Conservation (phyloP, 1,140 invertebrate species). For the Drosophila grimshawi region DNA sequence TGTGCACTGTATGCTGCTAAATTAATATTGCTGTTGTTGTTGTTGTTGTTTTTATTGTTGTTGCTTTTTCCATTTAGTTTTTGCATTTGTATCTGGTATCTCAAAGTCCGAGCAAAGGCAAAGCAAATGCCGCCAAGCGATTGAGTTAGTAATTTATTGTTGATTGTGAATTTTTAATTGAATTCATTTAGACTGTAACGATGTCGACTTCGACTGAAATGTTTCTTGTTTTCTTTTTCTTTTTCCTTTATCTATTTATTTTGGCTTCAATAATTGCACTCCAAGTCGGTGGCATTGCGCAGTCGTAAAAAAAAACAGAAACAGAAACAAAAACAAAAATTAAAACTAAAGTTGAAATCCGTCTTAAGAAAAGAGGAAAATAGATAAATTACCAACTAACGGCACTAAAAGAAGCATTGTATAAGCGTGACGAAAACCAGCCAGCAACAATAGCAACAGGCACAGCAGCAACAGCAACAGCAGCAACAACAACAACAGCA, state of each 20-base stretch:
- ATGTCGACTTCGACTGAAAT: slow-evolving; percentile 13
- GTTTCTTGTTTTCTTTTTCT: slow-evolving; percentile 7
- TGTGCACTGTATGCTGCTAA: slow-evolving; percentile 44
- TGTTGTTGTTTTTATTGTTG: slow-evolving; percentile 29
- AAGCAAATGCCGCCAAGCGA: slow-evolving; percentile 53
- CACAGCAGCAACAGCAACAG: slow-evolving; percentile 1
- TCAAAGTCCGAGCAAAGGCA: slow-evolving; percentile 45
- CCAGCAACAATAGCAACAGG: not conserved
- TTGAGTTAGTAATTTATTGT: slow-evolving; percentile 62
- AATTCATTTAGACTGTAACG: slow-evolving; percentile 59
- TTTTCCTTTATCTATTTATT: not conserved
- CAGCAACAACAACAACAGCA: slow-evolving; percentile 16
- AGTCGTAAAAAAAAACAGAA: slow-evolving; percentile 12
- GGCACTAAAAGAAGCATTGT: slow-evolving; percentile 30
- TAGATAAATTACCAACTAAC: slow-evolving; percentile 26
- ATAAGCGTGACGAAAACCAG: slow-evolving; percentile 68
- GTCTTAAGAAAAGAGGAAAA: slow-evolving; percentile 17
- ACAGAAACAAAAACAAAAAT: slow-evolving; percentile 8
- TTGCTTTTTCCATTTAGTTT: slow-evolving; percentile 23
- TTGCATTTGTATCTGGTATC: slow-evolving; percentile 51
- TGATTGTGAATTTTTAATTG: slow-evolving; percentile 72
- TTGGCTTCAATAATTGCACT: slow-evolving; percentile 47
- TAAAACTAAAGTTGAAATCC: slow-evolving; percentile 6
- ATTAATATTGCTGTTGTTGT: slow-evolving; percentile 34
- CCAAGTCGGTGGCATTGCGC: slow-evolving; percentile 40